Evolutionary conservation across 2,888 invertebrate genomes (phyloP).

Genomic region (Sarcophaga subvicina): DNA sequence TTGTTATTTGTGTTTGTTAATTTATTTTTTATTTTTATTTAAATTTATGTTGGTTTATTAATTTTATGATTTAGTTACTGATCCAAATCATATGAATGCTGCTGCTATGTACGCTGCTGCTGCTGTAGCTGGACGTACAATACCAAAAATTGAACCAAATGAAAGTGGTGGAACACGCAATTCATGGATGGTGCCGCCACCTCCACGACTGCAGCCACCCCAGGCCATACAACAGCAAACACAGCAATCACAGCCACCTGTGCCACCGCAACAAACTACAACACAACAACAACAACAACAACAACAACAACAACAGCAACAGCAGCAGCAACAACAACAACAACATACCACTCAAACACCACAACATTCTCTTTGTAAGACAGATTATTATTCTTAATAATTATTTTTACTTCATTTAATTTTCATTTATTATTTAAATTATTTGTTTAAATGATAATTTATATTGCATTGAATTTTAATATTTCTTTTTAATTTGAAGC

Average conservation of each 20-base stretch:
- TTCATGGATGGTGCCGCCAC: conserved; percentile 81
- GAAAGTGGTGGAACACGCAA: conserved; percentile 77
- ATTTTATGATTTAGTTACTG: conserved; percentile 76
- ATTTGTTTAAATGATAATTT: conserved; percentile 7
- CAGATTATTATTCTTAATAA: conserved; percentile 68
- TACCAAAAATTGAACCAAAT: conserved; percentile 82
- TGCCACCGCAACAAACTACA: conserved; percentile 70
- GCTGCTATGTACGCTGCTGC: conserved; percentile 78
- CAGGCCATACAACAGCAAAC: conserved; percentile 72
- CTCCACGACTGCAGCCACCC: conserved; percentile 78
- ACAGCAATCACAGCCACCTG: conserved; percentile 72
- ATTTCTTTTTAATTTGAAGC: conserved; percentile 73
- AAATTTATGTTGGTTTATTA: conserved; percentile 66
- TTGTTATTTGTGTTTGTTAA: conserved; percentile 52
- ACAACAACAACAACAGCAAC: conserved; percentile 72
- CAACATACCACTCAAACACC: conserved; percentile 71
- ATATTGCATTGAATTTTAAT: conserved; percentile 6
- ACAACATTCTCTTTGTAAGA: conserved; percentile 81
- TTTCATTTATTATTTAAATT: conserved; percentile 44
- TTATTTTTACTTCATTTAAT: conserved; percentile 54
- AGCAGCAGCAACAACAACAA: conserved; percentile 71
- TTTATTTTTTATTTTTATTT: conserved; percentile 50
- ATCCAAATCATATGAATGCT: conserved; percentile 80
- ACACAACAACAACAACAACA: conserved; percentile 73
- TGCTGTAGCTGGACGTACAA: conserved; percentile 78